These are phyloP conservation scores for Platorchestia sp. DNA, from an alignment of 1,140 invertebrate genomes.

Conservation along the genomic window DNA sequence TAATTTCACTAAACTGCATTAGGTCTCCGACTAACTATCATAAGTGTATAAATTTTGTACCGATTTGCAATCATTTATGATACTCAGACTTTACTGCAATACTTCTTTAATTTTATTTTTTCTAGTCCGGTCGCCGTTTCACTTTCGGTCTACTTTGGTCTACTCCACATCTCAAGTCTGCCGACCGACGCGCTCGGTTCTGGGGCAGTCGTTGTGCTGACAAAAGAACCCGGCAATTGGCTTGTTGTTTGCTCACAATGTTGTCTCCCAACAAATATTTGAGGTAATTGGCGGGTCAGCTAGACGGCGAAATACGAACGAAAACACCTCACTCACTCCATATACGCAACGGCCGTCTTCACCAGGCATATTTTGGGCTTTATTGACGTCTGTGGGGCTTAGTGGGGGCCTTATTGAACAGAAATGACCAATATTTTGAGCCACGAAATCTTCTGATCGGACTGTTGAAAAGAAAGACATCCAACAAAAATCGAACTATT, in stretches of 20 bases:
- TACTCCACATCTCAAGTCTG: not conserved
- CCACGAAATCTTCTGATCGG: not conserved
- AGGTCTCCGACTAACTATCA: no score
- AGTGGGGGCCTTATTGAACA: not conserved
- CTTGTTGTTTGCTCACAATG: slow-evolving; percentile 36
- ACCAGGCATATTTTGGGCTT: not conserved
- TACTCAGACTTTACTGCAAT: not conserved
- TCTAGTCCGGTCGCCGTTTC: not conserved
- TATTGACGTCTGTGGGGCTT: not conserved
- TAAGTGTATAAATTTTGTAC: not conserved
- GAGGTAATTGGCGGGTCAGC: slow-evolving; percentile 38
- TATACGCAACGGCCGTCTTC: not conserved
- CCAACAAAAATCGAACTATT: not conserved
- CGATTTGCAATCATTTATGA: not conserved
- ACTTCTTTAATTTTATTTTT: no score
- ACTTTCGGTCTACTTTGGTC: not conserved
- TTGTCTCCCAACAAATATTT: slow-evolving; percentile 17
- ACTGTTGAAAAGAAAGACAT: not conserved
- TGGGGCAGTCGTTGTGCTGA: slow-evolving; percentile 29
- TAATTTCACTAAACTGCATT: no score
- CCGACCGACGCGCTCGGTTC: not conserved
- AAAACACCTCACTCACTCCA: slow-evolving; percentile 19
- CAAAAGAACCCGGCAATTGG: slow-evolving; percentile 19
- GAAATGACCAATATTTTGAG: not conserved
- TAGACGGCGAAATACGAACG: not conserved